Evolutionary conservation across 2,888 invertebrate species (phyloP).

Genomic region (Acrocyrtus sp.): DNA sequence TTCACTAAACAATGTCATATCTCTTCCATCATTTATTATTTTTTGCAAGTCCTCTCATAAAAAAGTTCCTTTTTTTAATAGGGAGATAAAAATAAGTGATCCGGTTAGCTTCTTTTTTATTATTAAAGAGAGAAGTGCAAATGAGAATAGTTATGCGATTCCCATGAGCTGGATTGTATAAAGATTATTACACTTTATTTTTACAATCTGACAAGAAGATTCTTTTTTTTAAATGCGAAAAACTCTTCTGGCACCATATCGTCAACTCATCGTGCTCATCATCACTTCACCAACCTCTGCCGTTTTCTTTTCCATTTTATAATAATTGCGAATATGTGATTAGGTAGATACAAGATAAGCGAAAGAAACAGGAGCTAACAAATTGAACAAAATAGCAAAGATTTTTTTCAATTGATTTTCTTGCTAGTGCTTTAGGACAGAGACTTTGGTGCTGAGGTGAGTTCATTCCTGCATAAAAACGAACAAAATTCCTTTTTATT

Average conservation of each 20-base stretch:
- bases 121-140: too few relatives aligned
- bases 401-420: conserved; percentile 12
- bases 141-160: not conserved
- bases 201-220: too few relatives aligned
- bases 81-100: not conserved
- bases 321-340: not conserved
- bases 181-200: too few relatives aligned
- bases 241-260: not conserved
- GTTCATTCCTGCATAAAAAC: not conserved
- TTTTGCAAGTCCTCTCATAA: too few relatives aligned
- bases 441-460: not conserved
- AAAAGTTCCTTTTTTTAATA: not conserved
- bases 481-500: not conserved
- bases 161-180: not conserved
- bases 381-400: not conserved
- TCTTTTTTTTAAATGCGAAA: not conserved
- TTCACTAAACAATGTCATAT: too few relatives aligned
- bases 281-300: too few relatives aligned
- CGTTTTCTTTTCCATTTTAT: too few relatives aligned
- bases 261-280: not conserved
- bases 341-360: not conserved
- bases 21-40: not conserved
- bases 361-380: not conserved
- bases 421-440: not conserved
- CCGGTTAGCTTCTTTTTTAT: not conserved